Conservation (phyloP, 2,888 invertebrate genomes). For the Hylaea fasciaria region DNA sequence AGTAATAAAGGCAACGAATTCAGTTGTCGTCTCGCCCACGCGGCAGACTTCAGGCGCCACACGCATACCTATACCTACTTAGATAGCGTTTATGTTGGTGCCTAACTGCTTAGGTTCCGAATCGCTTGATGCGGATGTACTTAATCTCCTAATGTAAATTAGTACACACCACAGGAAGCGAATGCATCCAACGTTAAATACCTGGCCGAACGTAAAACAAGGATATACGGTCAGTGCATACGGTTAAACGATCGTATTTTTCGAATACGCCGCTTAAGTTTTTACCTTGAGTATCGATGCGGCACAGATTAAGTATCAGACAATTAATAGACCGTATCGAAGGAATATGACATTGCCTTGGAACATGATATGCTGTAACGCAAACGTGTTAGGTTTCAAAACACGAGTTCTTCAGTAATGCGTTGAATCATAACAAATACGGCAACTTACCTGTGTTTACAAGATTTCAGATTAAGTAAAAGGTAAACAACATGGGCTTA, state of each 20-base stretch:
- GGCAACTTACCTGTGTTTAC: neutral
- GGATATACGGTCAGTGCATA: constrained; percentile 18
- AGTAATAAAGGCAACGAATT: constrained; percentile 72
- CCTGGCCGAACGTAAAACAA: constrained; percentile 18
- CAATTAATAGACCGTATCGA: constrained; percentile 64
- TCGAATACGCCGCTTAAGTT: constrained; percentile 8
- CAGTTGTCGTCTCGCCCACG: constrained; percentile 75
- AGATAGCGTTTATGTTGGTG: constrained; percentile 39
- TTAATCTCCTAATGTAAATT: constrained; percentile 49
- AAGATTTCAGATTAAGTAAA: no score
- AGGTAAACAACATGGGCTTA: no score
- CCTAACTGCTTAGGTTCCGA: constrained; percentile 32
- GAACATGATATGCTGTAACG: constrained; percentile 50
- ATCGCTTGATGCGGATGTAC: constrained; percentile 37
- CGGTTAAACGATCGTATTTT: constrained; percentile 6
- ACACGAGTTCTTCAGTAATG: constrained; percentile 41
- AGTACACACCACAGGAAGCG: constrained; percentile 38
- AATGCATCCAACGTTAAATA: constrained; percentile 42
- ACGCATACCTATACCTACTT: no score
- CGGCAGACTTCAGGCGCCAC: constrained; percentile 77
- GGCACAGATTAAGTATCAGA: constrained; percentile 34
- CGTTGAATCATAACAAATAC: constrained; percentile 14
- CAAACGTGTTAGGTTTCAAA: constrained; percentile 57
- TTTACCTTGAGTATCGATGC: constrained; percentile 27
- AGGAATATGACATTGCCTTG: constrained; percentile 65